A percentile compares a stretch with the other conserved stretches of the same genome.
Evolutionary conservation across 2,113 vertebrate genomes (phyloP).

Genomic region (Bos indicus): DNA sequence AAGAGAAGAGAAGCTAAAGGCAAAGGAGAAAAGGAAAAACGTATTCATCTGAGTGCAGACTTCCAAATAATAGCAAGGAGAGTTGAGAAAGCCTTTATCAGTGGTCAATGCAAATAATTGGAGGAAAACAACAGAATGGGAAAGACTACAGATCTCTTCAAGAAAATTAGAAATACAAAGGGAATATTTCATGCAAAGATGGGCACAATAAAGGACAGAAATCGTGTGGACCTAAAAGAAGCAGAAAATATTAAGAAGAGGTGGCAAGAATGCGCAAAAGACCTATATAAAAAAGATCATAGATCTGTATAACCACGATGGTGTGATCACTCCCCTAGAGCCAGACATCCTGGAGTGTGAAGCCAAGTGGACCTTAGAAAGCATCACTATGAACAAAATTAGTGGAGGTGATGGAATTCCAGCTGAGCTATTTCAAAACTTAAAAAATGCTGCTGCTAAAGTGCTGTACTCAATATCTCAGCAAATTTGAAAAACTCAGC

Average conservation of each 20-base stretch:
- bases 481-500: not conserved
- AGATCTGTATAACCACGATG: not conserved
- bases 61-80: not conserved
- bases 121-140: not conserved
- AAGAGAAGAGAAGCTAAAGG: not conserved
- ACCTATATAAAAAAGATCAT: not conserved
- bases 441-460: not conserved
- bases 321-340: not conserved
- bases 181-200: not conserved
- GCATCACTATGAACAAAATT: not conserved
- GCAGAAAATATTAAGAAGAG: not conserved
- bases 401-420: not conserved
- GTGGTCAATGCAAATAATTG: not conserved
- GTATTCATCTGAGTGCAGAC: not conserved
- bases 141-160: not conserved
- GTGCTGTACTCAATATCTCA: not conserved
- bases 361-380: not conserved
- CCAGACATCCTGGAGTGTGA: not conserved
- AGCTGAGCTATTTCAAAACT: not conserved
- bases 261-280: not conserved
- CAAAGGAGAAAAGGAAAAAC: not conserved
- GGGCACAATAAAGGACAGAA: not conserved
- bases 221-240: not conserved
- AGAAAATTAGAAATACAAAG: not conserved
- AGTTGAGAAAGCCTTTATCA: not conserved